Conservation (phyloP, 1,140 invertebrate genomes). For the Rhopalosiphum maidis region DNA sequence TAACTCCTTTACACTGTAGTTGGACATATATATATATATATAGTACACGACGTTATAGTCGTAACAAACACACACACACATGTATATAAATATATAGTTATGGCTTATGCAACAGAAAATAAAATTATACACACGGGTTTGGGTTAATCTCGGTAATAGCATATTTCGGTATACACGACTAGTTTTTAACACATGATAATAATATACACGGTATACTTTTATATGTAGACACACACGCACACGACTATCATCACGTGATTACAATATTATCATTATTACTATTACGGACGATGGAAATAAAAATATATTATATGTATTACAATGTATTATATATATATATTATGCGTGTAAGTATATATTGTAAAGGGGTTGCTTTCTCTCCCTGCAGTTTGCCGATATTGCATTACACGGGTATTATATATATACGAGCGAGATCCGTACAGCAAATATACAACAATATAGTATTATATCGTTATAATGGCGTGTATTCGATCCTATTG, state of each 20-base stretch:
- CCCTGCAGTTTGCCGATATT: background rate
- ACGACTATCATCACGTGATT: background rate
- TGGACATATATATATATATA: background rate
- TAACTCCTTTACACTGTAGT: background rate
- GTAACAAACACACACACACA: background rate
- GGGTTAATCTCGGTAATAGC: background rate
- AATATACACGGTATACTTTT: background rate
- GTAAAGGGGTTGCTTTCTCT: background rate
- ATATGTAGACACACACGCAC: background rate
- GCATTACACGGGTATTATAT: background rate
- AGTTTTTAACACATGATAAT: slow-evolving; percentile 11
- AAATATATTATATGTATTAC: background rate
- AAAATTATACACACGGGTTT: slow-evolving; percentile 7
- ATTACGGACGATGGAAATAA: background rate
- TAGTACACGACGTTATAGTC: background rate
- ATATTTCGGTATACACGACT: slow-evolving; percentile 3
- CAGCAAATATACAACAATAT: background rate
- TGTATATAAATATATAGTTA: background rate
- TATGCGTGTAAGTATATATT: background rate
- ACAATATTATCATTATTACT: slow-evolving; percentile 1
- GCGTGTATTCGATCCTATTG: background rate
- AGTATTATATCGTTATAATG: background rate
- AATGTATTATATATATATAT: too few relatives aligned
- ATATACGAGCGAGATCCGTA: background rate
- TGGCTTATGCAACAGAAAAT: background rate